Evolutionary conservation across 2,797 vertebrate species (phyloP), one percentile per base, ranked within the genome.

Genomic region (Crenichthys baileyi): DNA sequence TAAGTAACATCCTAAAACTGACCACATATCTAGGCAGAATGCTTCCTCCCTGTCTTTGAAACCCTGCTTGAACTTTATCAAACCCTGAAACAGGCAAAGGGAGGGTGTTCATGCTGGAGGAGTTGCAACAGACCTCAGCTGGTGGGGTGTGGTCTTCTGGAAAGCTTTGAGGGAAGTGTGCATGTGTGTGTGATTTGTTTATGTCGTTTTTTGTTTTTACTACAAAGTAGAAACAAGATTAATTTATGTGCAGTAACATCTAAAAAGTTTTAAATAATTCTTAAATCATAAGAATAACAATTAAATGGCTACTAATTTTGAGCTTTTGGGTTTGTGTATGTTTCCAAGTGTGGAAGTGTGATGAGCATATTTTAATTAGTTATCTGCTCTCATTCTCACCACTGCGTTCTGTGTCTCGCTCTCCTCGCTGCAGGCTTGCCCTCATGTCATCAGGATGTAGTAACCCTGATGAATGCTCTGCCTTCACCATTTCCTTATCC

Each of bases 291-390:
- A 65, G 31, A 39, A 65, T 63, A 39, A 4, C 51, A 18, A 18
- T 18, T 53, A 53, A 53, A 18, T 53, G 18, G 9, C 63, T 41
- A 12, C 31, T 24, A 39, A 65, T 2, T 36, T 63, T 36, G 11
- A 20, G 6, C 36, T 24, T 41, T 41, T 39, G 36, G 8, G 36
- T 41, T 8, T 36, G 20, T 18, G 41, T 2, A 5, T 53, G 72
- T 44, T 31, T 70, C 46, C 68, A 15, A 44, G 12, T 58, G 73
- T 68, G 51, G 36, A 20, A 22, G 53, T 65, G 56, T 55, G 73
- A 80, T 50, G 36, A 81, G 63, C 55, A 12, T 15, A 20, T 29
- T 56, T 77, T 48, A 89, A 88, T 87, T 87, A 77, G 60, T 77
- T 48, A 75, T 88, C 75, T 79, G 20, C 73, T 1, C 67, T 41